Evolutionary conservation across 2,888 invertebrate genomes (phyloP), one percentile per base, ranked within the genome.

Genomic region (Leucophora obtusa): DNA sequence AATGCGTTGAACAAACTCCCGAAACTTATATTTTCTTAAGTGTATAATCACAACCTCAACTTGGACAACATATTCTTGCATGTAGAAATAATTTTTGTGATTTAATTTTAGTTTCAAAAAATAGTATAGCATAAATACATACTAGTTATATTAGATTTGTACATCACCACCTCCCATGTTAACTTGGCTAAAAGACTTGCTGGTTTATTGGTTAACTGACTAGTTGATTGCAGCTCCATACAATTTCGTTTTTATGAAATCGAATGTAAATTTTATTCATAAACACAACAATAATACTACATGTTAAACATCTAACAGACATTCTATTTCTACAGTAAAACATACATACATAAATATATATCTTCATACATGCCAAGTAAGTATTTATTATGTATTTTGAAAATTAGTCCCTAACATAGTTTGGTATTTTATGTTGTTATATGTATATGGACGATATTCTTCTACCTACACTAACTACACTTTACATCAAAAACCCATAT

Each of bases 221-320:
- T 47, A 47, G n/a, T n/a, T 47, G 43, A 47, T 47, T 47, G 43
- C 6, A 47, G n/a, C 43, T 47, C 5, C n/a, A 14, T 47, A 47
- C 43, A n/a, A n/a, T 47, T 47, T 47, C 14, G n/a, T n/a, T 14
- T 47, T 47, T 47, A 47, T 47, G n/a, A 47, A 47, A 47, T 68
- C 38, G 53, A 59, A 79, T 79, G 69, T 50, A 79, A 79, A 79
- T 79, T 69, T 69, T 73, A 78, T 78, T 71, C 72, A 72, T 72
- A 71, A 72, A 72, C 17, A 66, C 17, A 68, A 33, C 54, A 78
- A 78, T 72, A 58, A 58, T 65, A 21, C 56, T 15, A 47, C 62
- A 56, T 51, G 63, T 58, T 58, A 33, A 65, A 58, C 56, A 43
- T 56, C 43, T 47, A 47, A 14, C n/a, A 47, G 11, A 47, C 43